These are phyloP conservation scores for Megaleporinus macrocephalus DNA, from an alignment of 2,113 vertebrate genomes.

Conservation along the genomic window DNA sequence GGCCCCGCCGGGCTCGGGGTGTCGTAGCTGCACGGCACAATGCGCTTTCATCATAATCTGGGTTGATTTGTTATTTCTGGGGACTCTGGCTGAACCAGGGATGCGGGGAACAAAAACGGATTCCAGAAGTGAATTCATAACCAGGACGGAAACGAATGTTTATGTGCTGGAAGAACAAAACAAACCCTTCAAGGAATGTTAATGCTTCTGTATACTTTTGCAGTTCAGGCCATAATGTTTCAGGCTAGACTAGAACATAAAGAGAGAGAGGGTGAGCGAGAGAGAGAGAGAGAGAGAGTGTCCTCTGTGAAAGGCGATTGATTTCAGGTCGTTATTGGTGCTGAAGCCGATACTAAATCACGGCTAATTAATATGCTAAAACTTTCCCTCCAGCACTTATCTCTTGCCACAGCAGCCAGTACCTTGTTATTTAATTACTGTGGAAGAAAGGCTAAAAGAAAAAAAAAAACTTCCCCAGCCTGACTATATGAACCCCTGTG, in stretches of 20 bases:
- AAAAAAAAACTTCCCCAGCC: neutral
- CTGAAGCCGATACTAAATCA: slow-evolving; percentile 53
- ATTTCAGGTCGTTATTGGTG: slow-evolving; percentile 50
- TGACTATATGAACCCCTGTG: neutral
- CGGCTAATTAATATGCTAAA: slow-evolving; percentile 59
- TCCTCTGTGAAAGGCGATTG: slow-evolving; percentile 47
- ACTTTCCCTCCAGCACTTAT: slow-evolving; percentile 51
- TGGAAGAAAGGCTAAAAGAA: slow-evolving; percentile 4
- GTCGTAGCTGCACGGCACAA: neutral
- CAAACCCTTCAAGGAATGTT: neutral
- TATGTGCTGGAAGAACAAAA: neutral
- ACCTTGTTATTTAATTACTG: slow-evolving; percentile 44
- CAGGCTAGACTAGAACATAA: neutral
- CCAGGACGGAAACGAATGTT: neutral
- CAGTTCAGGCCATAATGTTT: slow-evolving; percentile 23
- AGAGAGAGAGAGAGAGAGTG: slow-evolving; percentile 2
- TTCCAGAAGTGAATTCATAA: neutral
- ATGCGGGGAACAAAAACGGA: neutral
- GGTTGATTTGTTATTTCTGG: neutral
- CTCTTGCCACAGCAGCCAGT: slow-evolving; percentile 44
- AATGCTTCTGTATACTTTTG: neutral
- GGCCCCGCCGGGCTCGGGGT: neutral
- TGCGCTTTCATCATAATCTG: neutral
- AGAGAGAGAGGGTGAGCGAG: neutral
- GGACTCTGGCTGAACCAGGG: neutral